These are phyloP conservation scores for Ryuthela nishihirai DNA, from an alignment of 2,888 invertebrate genomes.

Conservation along the genomic window DNA sequence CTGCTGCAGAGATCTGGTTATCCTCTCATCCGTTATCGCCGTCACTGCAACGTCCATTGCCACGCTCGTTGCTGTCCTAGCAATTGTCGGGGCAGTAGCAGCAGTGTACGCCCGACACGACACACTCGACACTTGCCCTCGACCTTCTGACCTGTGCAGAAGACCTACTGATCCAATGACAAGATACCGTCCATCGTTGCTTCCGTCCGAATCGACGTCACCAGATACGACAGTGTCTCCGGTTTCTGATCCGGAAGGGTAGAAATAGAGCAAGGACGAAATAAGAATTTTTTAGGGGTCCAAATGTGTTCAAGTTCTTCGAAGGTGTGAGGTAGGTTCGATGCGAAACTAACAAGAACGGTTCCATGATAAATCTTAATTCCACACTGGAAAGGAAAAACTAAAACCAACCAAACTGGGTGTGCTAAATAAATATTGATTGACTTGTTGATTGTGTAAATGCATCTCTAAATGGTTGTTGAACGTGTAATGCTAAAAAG, in stretches of 20 bases:
- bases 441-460: too few relatives aligned
- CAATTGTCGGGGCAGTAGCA: background rate
- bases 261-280: too few relatives aligned
- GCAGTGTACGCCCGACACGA: background rate
- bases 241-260: background rate
- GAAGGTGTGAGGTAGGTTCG: too few relatives aligned
- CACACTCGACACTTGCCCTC: background rate
- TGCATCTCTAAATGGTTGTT: too few relatives aligned
- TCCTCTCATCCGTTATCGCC: background rate
- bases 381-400: too few relatives aligned
- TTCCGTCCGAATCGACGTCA: background rate
- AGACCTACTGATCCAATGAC: background rate
- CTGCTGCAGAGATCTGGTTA: background rate
- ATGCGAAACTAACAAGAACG: too few relatives aligned
- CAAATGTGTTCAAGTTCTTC: too few relatives aligned
- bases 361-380: too few relatives aligned
- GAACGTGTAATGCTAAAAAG: too few relatives aligned
- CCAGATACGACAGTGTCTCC: background rate
- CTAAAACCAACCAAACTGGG: too few relatives aligned
- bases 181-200: background rate
- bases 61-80: background rate
- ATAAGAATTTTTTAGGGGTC: too few relatives aligned
- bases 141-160: background rate
- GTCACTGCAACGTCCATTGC: background rate
- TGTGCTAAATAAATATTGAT: too few relatives aligned